Evolutionary conservation across 2,888 invertebrate species (phyloP), one percentile per base, ranked within the genome.

Genomic region (Camponotus fellah): DNA sequence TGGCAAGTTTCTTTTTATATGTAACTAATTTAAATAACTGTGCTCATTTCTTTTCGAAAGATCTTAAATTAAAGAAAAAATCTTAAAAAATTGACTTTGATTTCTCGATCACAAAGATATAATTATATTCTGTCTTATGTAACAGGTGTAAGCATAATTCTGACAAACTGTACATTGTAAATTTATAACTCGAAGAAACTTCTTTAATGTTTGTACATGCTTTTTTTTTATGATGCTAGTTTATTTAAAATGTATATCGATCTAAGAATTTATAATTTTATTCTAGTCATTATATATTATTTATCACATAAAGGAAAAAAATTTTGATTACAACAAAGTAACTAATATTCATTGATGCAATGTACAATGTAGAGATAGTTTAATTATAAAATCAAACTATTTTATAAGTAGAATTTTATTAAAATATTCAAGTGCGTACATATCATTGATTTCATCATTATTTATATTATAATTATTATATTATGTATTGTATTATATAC

Each of bases 1-100:
- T 91, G 93, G 93, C 90, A 92, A 26, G 87, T 88, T 75, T 72
- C n/a, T 56, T 72, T 77, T 10, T 37, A 62, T 34, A 65, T 62
- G 49, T 60, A 53, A n/a, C n/a, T 53, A n/a, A 49, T 49, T 37
- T 58, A 40, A 37, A 60, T 26, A 26, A 26, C 53, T 62, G 37
- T 68, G 34, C 56, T 26, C 14, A 58, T 34, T 56, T 46, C 21
- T 2, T 6, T 58, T 26, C 8, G 53, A 4, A 26, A 26, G 26
- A 26, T 26, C 26, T 37, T 53, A 26, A 26, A 26, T 60, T 32
- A 56, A n/a, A 5, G 46, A 76, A 3, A 53, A 76, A 3, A 68
- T 32, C 2, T 17, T 68, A 32, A 49, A 49, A 49, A 6, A 49
- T 49, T 32, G 3, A 40, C 5, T 37, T 12, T 5, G 8, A 65